Evolutionary conservation across 2,797 vertebrate species (phyloP), one percentile per base, ranked within the genome.

Genomic region (Borostomias antarcticus): DNA sequence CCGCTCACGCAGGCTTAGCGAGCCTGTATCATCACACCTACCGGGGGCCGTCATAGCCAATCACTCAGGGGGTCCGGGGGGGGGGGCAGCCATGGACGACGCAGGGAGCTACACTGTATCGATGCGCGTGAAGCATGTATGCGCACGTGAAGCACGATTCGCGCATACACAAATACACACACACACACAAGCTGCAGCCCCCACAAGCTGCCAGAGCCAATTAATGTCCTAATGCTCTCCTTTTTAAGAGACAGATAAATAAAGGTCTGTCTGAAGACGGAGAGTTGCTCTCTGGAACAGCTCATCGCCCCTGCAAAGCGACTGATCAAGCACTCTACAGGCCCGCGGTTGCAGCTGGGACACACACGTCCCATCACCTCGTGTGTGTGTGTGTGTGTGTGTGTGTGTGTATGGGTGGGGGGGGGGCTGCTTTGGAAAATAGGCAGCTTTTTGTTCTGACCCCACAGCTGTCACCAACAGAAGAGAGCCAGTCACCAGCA

Each of bases 41-140:
- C 80, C 82, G 82, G 86, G 75, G 86, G 76, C 84, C 72, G 78
- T 91, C 89, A 87, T 80, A 92, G 89, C 81, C 93, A 90, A 91
- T 92, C 86, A 89, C 90, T 89, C 90, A 84, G 67, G 77, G 89
- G 91, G 79, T 67, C 43, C 47, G 66, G 75, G 70, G 68, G 37
- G 81, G 78, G 43, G 4, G 71, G 66, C 69, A 68, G 62, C 75
- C 73, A 25, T 73, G 72, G 65, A 76, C 64, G 13, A 64, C 77
- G 71, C 6, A 5, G 72, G 57, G 62, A 69, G 68, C 68, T 66
- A 66, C 77, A 43, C 71, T 53, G 32, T 37, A 19, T 0, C 10
- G n/a, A 52, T 3, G 10, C 21, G 11, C 19, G 11, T 23, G 21
- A 5, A 13, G 9, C 35, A 37, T 6, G 35, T 8, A 11, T 37